Evolutionary conservation across 2,113 vertebrate genomes (phyloP).

Genomic region (Malurus cyaneus): DNA sequence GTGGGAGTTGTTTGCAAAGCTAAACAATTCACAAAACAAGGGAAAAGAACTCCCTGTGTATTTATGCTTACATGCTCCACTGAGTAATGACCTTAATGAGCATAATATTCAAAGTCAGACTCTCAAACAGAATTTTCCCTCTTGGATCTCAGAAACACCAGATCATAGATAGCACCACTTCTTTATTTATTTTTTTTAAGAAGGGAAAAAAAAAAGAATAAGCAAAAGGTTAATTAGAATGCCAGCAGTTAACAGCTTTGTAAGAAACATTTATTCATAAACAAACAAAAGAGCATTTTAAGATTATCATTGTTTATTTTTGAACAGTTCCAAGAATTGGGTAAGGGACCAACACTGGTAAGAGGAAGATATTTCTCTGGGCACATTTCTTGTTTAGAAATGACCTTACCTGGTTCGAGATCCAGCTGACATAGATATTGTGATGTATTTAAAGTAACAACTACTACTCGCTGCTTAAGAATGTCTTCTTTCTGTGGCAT

Average conservation of each 20-base stretch:
- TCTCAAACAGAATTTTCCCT: slow-evolving; percentile 15
- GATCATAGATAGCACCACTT: not conserved
- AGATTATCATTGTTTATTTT: not conserved
- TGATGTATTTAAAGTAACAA: slow-evolving; percentile 97
- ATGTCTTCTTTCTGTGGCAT: slow-evolving; percentile 97
- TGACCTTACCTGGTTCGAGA: slow-evolving; percentile 88
- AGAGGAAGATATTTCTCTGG: not conserved
- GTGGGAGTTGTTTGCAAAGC: slow-evolving; percentile 39
- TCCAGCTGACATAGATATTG: slow-evolving; percentile 99
- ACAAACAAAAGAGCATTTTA: not conserved
- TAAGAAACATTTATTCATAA: not conserved
- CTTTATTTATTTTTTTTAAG: not conserved
- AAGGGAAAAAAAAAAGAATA: not conserved
- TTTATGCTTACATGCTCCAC: slow-evolving; percentile 36
- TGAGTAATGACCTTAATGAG: slow-evolving; percentile 42
- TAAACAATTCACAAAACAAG: slow-evolving; percentile 16
- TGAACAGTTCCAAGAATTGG: not conserved
- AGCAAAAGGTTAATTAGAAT: slow-evolving; percentile 2
- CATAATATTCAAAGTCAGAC: slow-evolving; percentile 28
- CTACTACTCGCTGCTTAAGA: slow-evolving; percentile 92
- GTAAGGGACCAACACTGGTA: not conserved
- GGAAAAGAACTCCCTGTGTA: not conserved
- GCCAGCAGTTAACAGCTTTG: not conserved
- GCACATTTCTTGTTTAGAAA: not conserved
- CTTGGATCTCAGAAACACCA: not conserved